Evolutionary conservation across 2,888 invertebrate genomes (phyloP), one percentile per base, ranked within the genome.

Genomic region (Salpingus planirostris): DNA sequence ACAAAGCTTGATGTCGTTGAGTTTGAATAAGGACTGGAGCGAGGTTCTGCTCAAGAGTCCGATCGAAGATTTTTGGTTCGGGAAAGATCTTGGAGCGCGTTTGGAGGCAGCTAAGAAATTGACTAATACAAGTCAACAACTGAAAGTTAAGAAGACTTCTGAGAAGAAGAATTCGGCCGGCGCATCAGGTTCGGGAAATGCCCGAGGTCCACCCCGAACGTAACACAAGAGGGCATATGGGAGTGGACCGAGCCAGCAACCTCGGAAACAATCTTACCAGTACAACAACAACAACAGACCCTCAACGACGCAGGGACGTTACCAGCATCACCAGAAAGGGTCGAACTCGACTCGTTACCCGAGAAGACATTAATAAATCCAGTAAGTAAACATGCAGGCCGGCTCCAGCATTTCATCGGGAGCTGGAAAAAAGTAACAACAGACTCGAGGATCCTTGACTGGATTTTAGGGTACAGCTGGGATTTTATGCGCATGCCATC

Each of bases 1-100:
- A n/a, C 14, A 24, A 6, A 24, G 14, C 11, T 13, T 36, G 10
- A 28, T 25, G 4, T 12, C 27, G 1, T 7, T 12, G 11, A 24
- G 15, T 2, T n/a, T 36, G 4, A 32, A 36, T 11, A 27, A 36
- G 14, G 7, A 11, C 5, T 29, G 29, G 11, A 35, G 27, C 23
- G 10, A 3, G 6, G 24, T 29, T 2, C 11, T 35, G 30, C 21
- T 8, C 2, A 21, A 3, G 14, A 22, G 21, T n/a, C 18, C 35
- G 8, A 11, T 35, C 5, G 28, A 33, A 10, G 31, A 21, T 2
- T 28, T 31, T 31, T 15, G 32, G 2, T 36, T 36, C 14, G 27
- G 27, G 6, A 13, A 26, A 3, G 14, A 26, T 26, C 27, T 26
- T 2, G 14, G 8, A n/a, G 27, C 21, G 5, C 2, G 22, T 11